phyloP scores from a whole-genome alignment of 2,797 vertebrate genomes.

The Discoglossus pictus region DNA sequence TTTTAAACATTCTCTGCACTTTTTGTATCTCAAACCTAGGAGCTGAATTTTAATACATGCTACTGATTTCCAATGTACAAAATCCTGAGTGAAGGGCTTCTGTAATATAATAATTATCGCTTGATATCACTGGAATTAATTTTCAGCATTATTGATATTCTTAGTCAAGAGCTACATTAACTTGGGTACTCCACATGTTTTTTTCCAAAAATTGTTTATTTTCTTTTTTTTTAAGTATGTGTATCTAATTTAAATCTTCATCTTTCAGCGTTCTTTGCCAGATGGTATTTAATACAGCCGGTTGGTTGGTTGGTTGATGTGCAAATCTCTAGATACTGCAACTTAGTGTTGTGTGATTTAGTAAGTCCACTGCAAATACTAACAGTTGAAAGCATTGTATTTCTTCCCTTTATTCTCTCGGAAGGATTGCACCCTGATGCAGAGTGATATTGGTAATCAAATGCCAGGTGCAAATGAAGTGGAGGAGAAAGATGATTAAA shows the following conservation, averaged over 20 bases:
- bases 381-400: slow-evolving; percentile 50
- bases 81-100: slow-evolving; percentile 25
- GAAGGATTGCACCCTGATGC: slow-evolving; percentile 50
- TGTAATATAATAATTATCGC: slow-evolving; percentile 39
- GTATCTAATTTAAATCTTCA: slow-evolving; percentile 52
- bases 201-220: slow-evolving; percentile 49
- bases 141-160: slow-evolving; percentile 46
- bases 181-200: slow-evolving; percentile 37
- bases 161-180: slow-evolving; percentile 31
- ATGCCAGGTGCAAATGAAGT: slow-evolving; percentile 52
- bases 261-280: slow-evolving; percentile 47
- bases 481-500: slow-evolving; percentile 49
- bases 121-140: slow-evolving; percentile 37
- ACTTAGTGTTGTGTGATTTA: slow-evolving; percentile 53
- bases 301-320: slow-evolving; percentile 52
- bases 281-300: slow-evolving; percentile 51
- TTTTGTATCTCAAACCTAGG: too few species aligned
- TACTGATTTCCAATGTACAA: slow-evolving; percentile 12
- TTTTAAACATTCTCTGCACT: too few species aligned
- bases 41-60: too few species aligned
- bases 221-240: slow-evolving; percentile 49
- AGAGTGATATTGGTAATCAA: slow-evolving; percentile 47
- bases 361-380: slow-evolving; percentile 52
- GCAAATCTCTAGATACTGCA: slow-evolving; percentile 49
- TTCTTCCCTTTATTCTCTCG: slow-evolving; percentile 39